Percentiles rank a stretch among this genome's conserved stretches.
Evolutionary conservation across 2,888 invertebrate genomes (phyloP).

Genomic region (Pimpla rufipes): DNA sequence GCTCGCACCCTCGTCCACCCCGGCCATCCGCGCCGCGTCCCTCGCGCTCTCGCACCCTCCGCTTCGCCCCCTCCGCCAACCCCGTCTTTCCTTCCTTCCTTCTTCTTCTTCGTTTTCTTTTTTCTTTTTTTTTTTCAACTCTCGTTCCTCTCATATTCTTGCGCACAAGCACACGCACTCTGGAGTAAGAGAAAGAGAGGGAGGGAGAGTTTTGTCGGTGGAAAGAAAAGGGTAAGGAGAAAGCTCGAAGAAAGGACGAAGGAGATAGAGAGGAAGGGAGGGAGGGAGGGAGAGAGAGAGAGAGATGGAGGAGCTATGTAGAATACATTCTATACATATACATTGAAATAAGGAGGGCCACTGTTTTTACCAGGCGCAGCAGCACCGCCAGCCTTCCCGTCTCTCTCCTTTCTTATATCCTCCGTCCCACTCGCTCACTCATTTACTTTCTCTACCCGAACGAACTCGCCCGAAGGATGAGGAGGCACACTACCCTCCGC

Average conservation of each 20-base stretch:
- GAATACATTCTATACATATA: slow-evolving; percentile 42
- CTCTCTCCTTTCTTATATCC: slow-evolving; percentile 39
- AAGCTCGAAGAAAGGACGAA: slow-evolving; percentile 25
- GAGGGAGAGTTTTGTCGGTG: slow-evolving; percentile 49
- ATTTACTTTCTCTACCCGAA: slow-evolving; percentile 79
- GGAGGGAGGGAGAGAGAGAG: slow-evolving; percentile 60
- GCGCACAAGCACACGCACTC: slow-evolving; percentile 62
- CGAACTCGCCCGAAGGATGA: slow-evolving; percentile 63
- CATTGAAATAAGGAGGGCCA: slow-evolving; percentile 76
- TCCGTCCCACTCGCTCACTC: slow-evolving; percentile 77
- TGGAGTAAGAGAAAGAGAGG: slow-evolving; percentile 51
- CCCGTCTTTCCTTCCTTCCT: slow-evolving; percentile 48
- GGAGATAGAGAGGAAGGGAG: slow-evolving; percentile 16
- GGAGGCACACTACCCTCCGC: slow-evolving; percentile 30
- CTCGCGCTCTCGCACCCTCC: slow-evolving; percentile 59
- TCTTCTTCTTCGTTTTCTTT: slow-evolving; percentile 52
- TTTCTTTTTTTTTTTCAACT: slow-evolving; percentile 70
- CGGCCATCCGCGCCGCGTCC: slow-evolving; percentile 45
- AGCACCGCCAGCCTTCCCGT: background rate
- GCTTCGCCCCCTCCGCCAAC: slow-evolving; percentile 31
- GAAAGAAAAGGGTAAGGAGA: slow-evolving; percentile 42
- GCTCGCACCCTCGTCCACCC: slow-evolving; percentile 74
- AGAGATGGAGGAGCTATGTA: slow-evolving; percentile 68
- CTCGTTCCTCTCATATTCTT: slow-evolving; percentile 63
- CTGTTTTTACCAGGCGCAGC: slow-evolving; percentile 80